A percentile compares a stretch with the other conserved stretches of the same genome.
Evolutionary conservation across 2,888 invertebrate genomes (phyloP).

Genomic region (Dione vanillae): DNA sequence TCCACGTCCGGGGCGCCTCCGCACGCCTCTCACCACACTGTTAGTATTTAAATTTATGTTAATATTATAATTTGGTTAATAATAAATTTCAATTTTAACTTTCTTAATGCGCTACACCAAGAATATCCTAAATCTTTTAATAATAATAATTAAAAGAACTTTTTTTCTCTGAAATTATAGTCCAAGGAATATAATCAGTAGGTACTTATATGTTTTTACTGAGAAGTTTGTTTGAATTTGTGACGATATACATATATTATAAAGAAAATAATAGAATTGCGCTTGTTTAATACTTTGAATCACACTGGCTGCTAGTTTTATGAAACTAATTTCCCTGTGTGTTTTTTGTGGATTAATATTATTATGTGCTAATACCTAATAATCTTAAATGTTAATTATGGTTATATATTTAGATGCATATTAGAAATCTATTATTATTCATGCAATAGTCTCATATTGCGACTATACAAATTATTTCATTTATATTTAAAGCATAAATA

Average conservation of each 20-base stretch:
- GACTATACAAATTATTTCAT: too few species aligned
- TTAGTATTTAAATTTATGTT: slow-evolving; percentile 52
- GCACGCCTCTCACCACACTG: slow-evolving; percentile 63
- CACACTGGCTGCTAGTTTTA: background rate
- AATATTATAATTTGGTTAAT: background rate
- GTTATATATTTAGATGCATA: too few species aligned
- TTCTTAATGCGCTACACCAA: too few species aligned
- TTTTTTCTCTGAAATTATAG: too few species aligned
- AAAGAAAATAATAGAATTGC: background rate
- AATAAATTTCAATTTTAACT: background rate
- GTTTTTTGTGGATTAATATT: background rate
- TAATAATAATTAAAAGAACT: too few species aligned
- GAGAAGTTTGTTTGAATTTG: too few species aligned
- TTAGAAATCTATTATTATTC: too few species aligned
- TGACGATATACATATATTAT: background rate
- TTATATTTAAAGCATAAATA: too few species aligned
- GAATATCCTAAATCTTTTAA: too few species aligned
- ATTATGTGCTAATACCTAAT: background rate
- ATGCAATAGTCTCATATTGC: too few species aligned
- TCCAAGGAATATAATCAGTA: too few species aligned
- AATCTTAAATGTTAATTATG: background rate
- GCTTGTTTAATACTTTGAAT: background rate
- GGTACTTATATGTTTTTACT: too few species aligned
- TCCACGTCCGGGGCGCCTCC: slow-evolving; percentile 83
- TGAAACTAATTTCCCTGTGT: slow-evolving; percentile 6